Evolutionary conservation across 2,888 invertebrate genomes (phyloP), one percentile per base, ranked within the genome.

Genomic region (Tenthredo livida): DNA sequence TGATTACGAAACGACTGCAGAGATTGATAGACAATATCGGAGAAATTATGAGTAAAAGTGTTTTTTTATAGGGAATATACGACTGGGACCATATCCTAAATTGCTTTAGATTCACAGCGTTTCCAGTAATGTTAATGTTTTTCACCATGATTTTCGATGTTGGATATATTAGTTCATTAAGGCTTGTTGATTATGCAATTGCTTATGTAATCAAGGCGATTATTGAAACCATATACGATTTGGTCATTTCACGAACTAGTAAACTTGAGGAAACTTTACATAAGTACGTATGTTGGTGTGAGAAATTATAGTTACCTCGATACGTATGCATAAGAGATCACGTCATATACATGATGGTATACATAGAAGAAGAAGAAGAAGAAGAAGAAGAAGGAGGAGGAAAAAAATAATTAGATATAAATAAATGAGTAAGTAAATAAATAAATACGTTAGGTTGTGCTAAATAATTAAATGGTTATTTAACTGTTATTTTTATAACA

Each of bases 391-490:
- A 5, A 33, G 29, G 29, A 33, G 33, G 33, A 33, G 33, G 15
- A 1, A 70, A 12, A 58, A 17, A 61, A 47, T 47, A 47, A 47
- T 47, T 47, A 12, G 3, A 61, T 10, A 25, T 61, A 61, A 61
- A 25, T 61, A 61, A 61, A 25, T 25, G 25, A 25, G n/a, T 37
- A 40, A 33, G n/a, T n/a, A 43, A 73, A 43, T 43, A 4, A 73
- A 43, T 43, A 72, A 72, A 40, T 40, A 72, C 17, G 40, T 72
- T 21, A 72, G 43, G 72, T 72, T 72, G 67, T 67, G 72, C 37
- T 72, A 43, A 72, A 72, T 72, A 15, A 21, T 43, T 72, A 17
- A 43, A 67, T 33, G 37, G 21, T 40, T 72, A 43, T 72, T 21
- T 72, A 43, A 40, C 72, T 72, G 5, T 72, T 40, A 72, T 72